phyloP scores from a whole-genome alignment of 2,113 vertebrate species.

The Canis aureus region DNA sequence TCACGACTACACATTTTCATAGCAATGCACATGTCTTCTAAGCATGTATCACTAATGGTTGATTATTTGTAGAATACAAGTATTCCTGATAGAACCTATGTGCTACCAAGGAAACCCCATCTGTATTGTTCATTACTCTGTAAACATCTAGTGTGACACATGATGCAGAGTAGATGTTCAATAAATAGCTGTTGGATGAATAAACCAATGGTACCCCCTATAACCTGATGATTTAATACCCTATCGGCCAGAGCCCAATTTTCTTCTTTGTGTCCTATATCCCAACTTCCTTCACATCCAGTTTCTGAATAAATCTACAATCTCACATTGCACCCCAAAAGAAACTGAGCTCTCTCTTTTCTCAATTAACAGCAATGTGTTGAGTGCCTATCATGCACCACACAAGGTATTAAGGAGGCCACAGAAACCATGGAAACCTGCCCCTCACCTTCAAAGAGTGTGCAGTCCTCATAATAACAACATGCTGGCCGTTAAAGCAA shows the following conservation, averaged over 20 bases:
- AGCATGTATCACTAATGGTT: background rate
- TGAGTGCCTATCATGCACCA: background rate
- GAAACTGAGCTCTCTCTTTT: background rate
- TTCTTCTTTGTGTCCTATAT: background rate
- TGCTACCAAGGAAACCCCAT: background rate
- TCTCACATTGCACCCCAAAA: background rate
- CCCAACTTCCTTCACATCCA: background rate
- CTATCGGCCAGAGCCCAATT: background rate
- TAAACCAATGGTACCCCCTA: background rate
- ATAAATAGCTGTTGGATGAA: background rate
- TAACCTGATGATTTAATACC: background rate
- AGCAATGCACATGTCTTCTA: background rate
- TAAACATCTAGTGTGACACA: background rate
- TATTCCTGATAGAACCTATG: background rate
- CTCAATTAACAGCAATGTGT: background rate
- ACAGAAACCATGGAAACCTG: background rate
- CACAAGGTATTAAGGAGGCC: background rate
- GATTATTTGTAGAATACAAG: background rate
- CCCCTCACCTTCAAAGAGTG: background rate
- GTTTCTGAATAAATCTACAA: background rate
- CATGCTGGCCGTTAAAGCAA: background rate
- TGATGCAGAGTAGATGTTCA: background rate
- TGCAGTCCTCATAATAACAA: background rate
- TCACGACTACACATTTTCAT: background rate
- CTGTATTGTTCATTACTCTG: background rate